A percentile compares a stretch with the other conserved stretches of the same genome.
Evolutionary conservation across 2,888 invertebrate species (phyloP).

Genomic region (Aquatica leii): DNA sequence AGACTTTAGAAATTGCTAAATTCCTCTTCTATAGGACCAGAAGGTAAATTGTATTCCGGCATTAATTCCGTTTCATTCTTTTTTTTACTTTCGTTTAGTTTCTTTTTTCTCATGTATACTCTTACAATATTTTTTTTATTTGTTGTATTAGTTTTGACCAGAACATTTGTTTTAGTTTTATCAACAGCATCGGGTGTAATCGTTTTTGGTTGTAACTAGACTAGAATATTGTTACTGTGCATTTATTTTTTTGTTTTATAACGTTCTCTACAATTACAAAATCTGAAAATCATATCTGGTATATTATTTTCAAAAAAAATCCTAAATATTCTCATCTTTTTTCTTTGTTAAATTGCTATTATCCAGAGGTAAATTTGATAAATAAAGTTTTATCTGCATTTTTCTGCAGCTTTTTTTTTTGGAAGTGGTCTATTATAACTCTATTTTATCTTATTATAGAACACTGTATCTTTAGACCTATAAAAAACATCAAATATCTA

Average conservation of each 20-base stretch:
- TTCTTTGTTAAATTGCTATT: constrained; percentile 3
- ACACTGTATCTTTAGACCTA: background rate
- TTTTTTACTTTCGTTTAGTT: constrained; percentile 16
- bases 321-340: constrained; percentile 5
- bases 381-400: constrained; percentile 6
- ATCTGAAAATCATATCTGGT: too few relatives aligned
- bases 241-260: background rate
- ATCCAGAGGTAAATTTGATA: constrained; percentile 7
- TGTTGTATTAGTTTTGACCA: too few relatives aligned
- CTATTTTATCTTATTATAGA: constrained; percentile 10
- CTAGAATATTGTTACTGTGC: too few relatives aligned
- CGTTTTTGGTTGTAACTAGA: too few relatives aligned
- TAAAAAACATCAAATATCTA: too few relatives aligned
- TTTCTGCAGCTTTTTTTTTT: background rate
- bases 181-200: too few relatives aligned
- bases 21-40: constrained; percentile 13
- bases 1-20: constrained; percentile 8
- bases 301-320: background rate
- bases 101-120: background rate
- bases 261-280: too few relatives aligned
- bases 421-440: background rate
- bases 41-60: constrained; percentile 6
- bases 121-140: background rate
- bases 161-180: too few relatives aligned
- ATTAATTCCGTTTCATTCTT: constrained; percentile 5